Base-by-base conservation (phyloP, 2,113 vertebrate species). In the Triplophysa siluroides region DNA sequence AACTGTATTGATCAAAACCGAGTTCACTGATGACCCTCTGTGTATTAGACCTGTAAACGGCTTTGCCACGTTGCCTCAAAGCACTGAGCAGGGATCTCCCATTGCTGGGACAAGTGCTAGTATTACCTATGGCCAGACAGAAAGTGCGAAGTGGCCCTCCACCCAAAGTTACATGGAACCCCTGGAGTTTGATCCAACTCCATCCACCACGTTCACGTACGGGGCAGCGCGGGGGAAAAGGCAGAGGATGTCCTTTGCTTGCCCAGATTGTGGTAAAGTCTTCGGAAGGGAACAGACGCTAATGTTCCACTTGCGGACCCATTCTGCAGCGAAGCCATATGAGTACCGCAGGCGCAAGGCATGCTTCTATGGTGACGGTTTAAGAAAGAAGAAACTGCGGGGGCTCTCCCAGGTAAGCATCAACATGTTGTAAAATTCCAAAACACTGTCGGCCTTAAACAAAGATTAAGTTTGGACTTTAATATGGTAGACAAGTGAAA, bases 171-270 rank as follows among this genome's bases (percentile, higher is more conserved):
- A 82, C 62, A 85, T 85, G 83, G 83, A 77, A 10, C 83, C 83
- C 1, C 38, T 85, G n/a, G 83, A 85, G 41, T 85, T 62, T 82
- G 83, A 85, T 33, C 83, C 80, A 2, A 73, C 82, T 65, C 23
- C 64, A 6, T 45, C 50, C 54, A 73, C 21, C 24, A 76, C 56
- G 26, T 70, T 50, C 21, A 64, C 12, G 50, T 14, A 26, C 38
- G 60, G 24, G 72, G 41, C 24, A 18, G 65, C 24, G 0, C 69
- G 14, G 19, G 58, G 68, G 52, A 82, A 66, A 45, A 82, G 72
- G 23, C 83, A 85, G 67, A 82, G 77, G 73, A 79, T 76, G 77
- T 85, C 83, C 4, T 85, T 85, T 45, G 83, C 83, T 33, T 85
- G 83, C 21, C 83, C 80, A 10, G 83, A 79, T 61, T 85, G 83